Base-by-base conservation (phyloP, 2,888 invertebrate genomes). In the Notocelia uddmanniana region DNA sequence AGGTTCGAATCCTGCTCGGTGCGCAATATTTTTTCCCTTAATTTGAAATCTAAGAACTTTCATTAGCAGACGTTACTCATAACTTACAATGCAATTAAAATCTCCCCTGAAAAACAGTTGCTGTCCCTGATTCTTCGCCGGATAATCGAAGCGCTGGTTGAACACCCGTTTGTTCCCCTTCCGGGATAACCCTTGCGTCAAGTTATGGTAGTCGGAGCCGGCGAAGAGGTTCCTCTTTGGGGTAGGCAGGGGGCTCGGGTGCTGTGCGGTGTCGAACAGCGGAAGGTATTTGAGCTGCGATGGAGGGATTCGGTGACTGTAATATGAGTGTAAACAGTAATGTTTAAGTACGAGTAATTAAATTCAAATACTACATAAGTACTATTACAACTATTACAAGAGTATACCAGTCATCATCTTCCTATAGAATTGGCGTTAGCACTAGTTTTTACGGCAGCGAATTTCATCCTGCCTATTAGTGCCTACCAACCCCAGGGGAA, bases 11-110 rank as follows among this genome's bases (percentile, higher is more conserved):
- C n/a, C n/a, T n/a, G n/a, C n/a, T n/a, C n/a, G n/a, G n/a, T n/a
- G n/a, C n/a, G n/a, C n/a, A n/a, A n/a, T n/a, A n/a, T n/a, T n/a
- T n/a, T n/a, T n/a, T n/a, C n/a, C n/a, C n/a, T n/a, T n/a, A n/a
- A n/a, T n/a, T n/a, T n/a, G n/a, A n/a, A n/a, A n/a, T n/a, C n/a
- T n/a, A n/a, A n/a, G n/a, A n/a, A n/a, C n/a, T n/a, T n/a, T n/a
- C n/a, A n/a, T n/a, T n/a, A n/a, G n/a, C n/a, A n/a, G n/a, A n/a
- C n/a, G n/a, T n/a, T n/a, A n/a, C n/a, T n/a, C n/a, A n/a, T n/a
- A n/a, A 80, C 87, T 86, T 73, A 91, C 91, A 63, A 75, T 74
- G 73, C 91, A 91, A 62, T 85, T 79, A 73, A 88, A 80, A 15
- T 82, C 41, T 57, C 83, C 85, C 69, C 88, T 78, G 68, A 83